Base-by-base conservation (phyloP, 2,113 vertebrate species). In the Argyrosomus japonicus region DNA sequence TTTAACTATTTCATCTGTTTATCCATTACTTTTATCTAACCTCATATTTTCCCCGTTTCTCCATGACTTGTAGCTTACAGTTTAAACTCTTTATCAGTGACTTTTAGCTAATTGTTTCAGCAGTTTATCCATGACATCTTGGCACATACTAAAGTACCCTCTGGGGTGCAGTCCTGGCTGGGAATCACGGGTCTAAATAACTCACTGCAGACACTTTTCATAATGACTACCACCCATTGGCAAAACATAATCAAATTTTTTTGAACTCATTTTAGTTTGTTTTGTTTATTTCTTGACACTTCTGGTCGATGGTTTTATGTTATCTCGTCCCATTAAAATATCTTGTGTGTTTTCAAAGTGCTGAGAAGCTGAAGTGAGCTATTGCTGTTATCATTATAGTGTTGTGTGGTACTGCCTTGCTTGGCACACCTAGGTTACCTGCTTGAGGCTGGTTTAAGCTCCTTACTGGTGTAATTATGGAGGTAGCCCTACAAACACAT, bases 401-500 rank as follows among this genome's bases (percentile, higher is more conserved):
- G 70, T 62, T 73, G 53, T 50, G 3, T 81, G 53, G 27, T 25
- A 6, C 6, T 70, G 27, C 58, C 43, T 29, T 64, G 74, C 63
- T 15, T 78, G 64, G 50, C 65, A 32, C 80, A 69, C 81, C 58
- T 15, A 1, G 27, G 62, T 69, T 68, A 76, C 89, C 57, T 76
- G 13, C 47, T 81, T 60, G 17, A 78, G 60, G 57, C 77, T 8
- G 67, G 19, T 69, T 50, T 87, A 91, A 93, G 88, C 90, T 87
- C 43, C 90, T 93, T 90, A 89, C 62, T 45, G 81, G 36, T 77
- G 45, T 83, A 50, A 83, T 83, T 78, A 75, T 5, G 0, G 25
- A 45, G 9, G 15, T 8, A 65, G 48, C 43, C 64, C 23, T 36
- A 53, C 50, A 56, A 57, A 86, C 58, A 77, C 73, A 75, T 36